Base-by-base conservation (phyloP, 2,113 vertebrate genomes). In the Sphyrna mokarran region DNA sequence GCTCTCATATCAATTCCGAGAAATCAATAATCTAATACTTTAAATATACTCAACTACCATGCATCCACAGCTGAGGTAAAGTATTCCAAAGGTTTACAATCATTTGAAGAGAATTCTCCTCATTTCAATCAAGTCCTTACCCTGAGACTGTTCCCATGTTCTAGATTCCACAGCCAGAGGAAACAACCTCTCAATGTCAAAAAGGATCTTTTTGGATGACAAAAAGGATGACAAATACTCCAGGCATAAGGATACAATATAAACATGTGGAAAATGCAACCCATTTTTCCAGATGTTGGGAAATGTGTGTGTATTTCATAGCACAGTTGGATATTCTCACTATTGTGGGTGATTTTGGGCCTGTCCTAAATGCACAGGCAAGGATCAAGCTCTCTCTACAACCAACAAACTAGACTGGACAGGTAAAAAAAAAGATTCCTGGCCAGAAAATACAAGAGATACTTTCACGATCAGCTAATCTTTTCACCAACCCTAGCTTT, bases 251-350 rank as follows among this genome's bases (percentile, higher is more conserved):
- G 29, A 33, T 26, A 90, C 10, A 89, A 3, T 6, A 83, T 6
- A 40, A 83, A 13, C 76, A n/a, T 78, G 29, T 78, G 78, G n/a
- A 95, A 96, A 93, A 76, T 26, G 95, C 58, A 95, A 95, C 1
- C 78, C 70, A 37, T 61, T 37, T 54, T 58, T 63, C 95, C 96
- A 43, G 20, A 54, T 80, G 69, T 94, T 89, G 58, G 70, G 86
- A n/a, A 80, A 40, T 95, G 95, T 95, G 22, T 95, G 95, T 95
- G 22, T 70, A 83, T 95, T 93, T 95, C 22, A 96, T 96, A 95
- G 78, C 22, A 23, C 26, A 69, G 14, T 4, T 33, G n/a, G 70
- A 37, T 95, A 29, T 14, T 70, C 89, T 58, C 33, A 20, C 43
- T 54, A 8, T 8, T 87, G 48, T 87, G 18, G 78, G 54, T 61